phyloP scores from a whole-genome alignment of 2,888 invertebrate genomes.

The Ochlodes sylvanus region DNA sequence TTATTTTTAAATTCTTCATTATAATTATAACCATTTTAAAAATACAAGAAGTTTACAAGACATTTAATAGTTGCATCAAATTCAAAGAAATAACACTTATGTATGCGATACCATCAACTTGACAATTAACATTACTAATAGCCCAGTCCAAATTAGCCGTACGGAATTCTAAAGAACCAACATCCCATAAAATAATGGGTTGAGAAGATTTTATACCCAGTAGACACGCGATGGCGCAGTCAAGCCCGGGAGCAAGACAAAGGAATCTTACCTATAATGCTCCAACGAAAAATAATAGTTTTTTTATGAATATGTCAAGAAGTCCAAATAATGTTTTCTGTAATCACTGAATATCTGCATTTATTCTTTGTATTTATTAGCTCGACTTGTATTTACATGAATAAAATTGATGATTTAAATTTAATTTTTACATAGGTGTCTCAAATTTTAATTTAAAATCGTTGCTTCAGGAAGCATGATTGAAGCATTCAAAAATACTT shows the following conservation, averaged over 20 bases:
- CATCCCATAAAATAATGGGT: constrained; percentile 36
- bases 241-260: constrained; percentile 15
- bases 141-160: constrained; percentile 23
- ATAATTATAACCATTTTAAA: too few relatives aligned
- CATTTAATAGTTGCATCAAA: background rate
- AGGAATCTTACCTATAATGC: background rate
- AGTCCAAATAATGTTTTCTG: too few relatives aligned
- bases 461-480: too few relatives aligned
- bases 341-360: too few relatives aligned
- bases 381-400: too few relatives aligned
- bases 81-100: background rate
- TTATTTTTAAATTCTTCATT: too few relatives aligned
- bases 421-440: too few relatives aligned
- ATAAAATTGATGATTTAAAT: too few relatives aligned
- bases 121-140: constrained; percentile 10
- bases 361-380: too few relatives aligned
- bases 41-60: background rate
- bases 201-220: constrained; percentile 20
- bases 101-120: background rate
- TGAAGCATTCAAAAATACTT: too few relatives aligned
- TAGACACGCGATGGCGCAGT: constrained; percentile 22
- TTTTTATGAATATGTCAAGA: background rate
- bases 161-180: constrained; percentile 31
- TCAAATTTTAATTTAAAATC: too few relatives aligned
- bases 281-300: constrained; percentile 1